A percentile compares a stretch with the other conserved stretches of the same genome.
phyloP scores from a whole-genome alignment of 2,888 invertebrate genomes.

The Drosophila phalerata region DNA sequence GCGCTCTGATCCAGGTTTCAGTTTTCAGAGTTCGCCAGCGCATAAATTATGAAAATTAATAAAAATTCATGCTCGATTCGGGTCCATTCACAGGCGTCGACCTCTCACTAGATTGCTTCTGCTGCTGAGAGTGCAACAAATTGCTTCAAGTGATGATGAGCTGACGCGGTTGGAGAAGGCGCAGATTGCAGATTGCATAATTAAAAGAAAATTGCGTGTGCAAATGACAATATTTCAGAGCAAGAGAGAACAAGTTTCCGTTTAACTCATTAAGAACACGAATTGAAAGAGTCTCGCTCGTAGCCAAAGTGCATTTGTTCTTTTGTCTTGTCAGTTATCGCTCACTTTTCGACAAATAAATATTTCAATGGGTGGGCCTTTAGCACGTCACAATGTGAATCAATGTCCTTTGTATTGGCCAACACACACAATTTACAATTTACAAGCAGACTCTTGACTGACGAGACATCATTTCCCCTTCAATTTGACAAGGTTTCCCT shows the following conservation, averaged over 20 bases:
- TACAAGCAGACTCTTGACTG: constrained; percentile 21
- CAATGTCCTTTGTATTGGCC: constrained; percentile 30
- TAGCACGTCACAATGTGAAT: not conserved
- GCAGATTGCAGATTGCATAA: constrained; percentile 59
- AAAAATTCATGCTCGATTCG: constrained; percentile 65
- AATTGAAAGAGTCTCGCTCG: constrained; percentile 17
- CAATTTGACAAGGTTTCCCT: constrained; percentile 25
- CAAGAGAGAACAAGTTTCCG: constrained; percentile 24
- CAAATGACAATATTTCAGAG: constrained; percentile 40
- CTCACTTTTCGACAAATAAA: constrained; percentile 49
- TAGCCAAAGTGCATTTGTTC: constrained; percentile 11
- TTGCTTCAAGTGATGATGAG: constrained; percentile 66
- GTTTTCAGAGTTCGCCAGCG: constrained; percentile 31
- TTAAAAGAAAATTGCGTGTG: constrained; percentile 62
- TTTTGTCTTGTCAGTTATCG: constrained; percentile 37
- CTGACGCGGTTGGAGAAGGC: constrained; percentile 51
- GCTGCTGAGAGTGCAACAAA: constrained; percentile 47
- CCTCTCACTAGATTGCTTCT: constrained; percentile 5
- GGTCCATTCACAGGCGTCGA: not conserved
- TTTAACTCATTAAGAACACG: constrained; percentile 33
- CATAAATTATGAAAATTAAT: constrained; percentile 81
- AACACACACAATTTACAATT: constrained; percentile 30
- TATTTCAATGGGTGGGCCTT: constrained; percentile 42
- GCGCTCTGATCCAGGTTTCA: constrained; percentile 4
- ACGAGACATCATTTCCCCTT: constrained; percentile 31